Conservation (phyloP, 2,797 vertebrate species). For the Chloroceryle amazona region DNA sequence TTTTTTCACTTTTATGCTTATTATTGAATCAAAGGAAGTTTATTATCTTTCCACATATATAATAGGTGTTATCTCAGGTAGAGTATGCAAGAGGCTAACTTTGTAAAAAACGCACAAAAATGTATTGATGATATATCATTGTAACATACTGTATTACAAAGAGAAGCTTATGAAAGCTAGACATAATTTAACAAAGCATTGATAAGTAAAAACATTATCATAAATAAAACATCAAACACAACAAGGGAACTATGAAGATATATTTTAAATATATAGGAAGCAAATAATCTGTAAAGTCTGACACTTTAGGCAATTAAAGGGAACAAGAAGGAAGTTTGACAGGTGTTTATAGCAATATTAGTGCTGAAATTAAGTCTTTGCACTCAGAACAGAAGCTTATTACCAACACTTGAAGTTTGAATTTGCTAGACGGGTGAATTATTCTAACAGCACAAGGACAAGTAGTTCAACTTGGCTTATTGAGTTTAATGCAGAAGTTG, state of each 20-base stretch:
- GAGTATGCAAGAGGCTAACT: neutral
- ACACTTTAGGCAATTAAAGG: slow-evolving; percentile 32
- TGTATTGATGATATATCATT: neutral
- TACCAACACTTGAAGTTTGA: neutral
- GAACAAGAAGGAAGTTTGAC: neutral
- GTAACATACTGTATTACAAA: neutral
- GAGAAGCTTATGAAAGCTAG: neutral
- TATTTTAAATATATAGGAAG: neutral
- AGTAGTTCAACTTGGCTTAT: neutral
- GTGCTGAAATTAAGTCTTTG: neutral
- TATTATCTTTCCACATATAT: neutral
- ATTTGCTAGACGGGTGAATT: neutral
- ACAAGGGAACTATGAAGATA: neutral
- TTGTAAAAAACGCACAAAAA: neutral
- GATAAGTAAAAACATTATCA: neutral
- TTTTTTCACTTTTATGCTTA: neutral
- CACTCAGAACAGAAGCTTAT: neutral
- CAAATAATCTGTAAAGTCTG: neutral
- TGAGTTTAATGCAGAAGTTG: neutral
- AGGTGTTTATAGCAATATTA: slow-evolving; percentile 13
- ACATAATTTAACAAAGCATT: neutral
- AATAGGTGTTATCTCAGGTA: neutral
- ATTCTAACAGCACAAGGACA: neutral
- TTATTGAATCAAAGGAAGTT: neutral
- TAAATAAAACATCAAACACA: slow-evolving; percentile 42